Conservation (phyloP, 2,113 vertebrate genomes). For the Oryzias melastigma region DNA sequence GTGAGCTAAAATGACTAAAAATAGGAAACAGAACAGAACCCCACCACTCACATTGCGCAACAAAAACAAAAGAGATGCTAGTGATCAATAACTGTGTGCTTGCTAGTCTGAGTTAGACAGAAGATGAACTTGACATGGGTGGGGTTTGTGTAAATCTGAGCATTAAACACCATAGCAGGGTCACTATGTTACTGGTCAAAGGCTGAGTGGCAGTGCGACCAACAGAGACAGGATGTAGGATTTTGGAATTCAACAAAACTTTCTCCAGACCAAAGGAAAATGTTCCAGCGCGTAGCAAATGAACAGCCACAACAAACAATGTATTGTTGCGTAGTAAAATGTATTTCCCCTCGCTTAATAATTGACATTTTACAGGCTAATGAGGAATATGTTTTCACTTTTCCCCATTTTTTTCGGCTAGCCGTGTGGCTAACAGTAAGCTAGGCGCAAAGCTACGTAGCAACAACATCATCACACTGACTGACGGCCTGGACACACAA, state of each 20-base stretch:
- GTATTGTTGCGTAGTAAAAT: not conserved
- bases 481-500: constrained; percentile 67
- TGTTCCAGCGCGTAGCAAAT: not conserved
- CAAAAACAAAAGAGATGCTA: constrained; percentile 1
- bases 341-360: not conserved
- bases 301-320: not conserved
- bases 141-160: not conserved
- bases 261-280: constrained; percentile 38
- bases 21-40: constrained; percentile 23
- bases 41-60: not conserved
- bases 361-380: constrained; percentile 4
- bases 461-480: constrained; percentile 64
- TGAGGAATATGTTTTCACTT: constrained; percentile 22
- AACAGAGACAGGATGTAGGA: constrained; percentile 65
- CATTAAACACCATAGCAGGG: not conserved
- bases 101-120: not conserved
- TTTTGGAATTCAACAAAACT: constrained; percentile 52
- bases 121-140: constrained; percentile 7
- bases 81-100: not conserved
- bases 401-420: constrained; percentile 22
- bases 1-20: constrained; percentile 34
- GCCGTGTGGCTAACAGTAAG: constrained; percentile 54
- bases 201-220: constrained; percentile 23
- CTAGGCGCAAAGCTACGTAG: constrained; percentile 62
- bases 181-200: not conserved